Evolutionary conservation across 92 coral and sea anemone genomes (phyloP).

Genomic region (Palythoa caribaeorum): DNA sequence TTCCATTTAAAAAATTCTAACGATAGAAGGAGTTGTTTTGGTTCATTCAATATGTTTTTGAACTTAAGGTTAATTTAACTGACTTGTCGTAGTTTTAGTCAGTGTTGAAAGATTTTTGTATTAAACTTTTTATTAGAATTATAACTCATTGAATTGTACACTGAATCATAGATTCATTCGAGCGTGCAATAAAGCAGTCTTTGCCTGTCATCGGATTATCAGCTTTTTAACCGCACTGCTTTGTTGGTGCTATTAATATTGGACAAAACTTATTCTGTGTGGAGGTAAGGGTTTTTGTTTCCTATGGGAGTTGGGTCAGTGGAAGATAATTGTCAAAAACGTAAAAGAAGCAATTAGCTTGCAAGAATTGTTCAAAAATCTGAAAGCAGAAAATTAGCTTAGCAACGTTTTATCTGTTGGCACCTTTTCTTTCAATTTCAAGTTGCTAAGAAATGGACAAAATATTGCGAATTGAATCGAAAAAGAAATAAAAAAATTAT

Average conservation of each 20-base stretch:
- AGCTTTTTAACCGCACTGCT: neutral
- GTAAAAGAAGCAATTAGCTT: too few species aligned
- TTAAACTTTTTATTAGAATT: conserved; percentile 21
- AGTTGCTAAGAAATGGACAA: too few species aligned
- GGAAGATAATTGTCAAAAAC: too few species aligned
- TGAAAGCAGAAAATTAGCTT: too few species aligned
- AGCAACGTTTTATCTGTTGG: too few species aligned
- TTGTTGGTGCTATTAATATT: neutral
- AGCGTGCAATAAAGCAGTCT: conserved; percentile 1
- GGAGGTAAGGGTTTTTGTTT: too few species aligned
- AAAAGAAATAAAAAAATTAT: too few species aligned
- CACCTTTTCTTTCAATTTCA: too few species aligned
- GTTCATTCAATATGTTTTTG: conserved; percentile 16
- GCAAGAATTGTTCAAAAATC: too few species aligned
- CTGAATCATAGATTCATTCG: neutral
- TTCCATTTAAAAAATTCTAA: neutral
- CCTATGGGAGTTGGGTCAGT: too few species aligned
- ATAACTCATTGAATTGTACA: neutral
- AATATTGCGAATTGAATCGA: too few species aligned
- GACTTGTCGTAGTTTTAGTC: neutral
- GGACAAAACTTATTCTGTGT: neutral
- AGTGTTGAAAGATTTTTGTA: neutral
- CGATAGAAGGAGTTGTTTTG: conserved; percentile 6
- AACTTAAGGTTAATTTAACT: neutral
- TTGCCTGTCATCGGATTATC: neutral